A percentile compares a stretch with the other conserved stretches of the same genome.
Conservation (phyloP, 2,888 invertebrate species). For the Boloria selene region DNA sequence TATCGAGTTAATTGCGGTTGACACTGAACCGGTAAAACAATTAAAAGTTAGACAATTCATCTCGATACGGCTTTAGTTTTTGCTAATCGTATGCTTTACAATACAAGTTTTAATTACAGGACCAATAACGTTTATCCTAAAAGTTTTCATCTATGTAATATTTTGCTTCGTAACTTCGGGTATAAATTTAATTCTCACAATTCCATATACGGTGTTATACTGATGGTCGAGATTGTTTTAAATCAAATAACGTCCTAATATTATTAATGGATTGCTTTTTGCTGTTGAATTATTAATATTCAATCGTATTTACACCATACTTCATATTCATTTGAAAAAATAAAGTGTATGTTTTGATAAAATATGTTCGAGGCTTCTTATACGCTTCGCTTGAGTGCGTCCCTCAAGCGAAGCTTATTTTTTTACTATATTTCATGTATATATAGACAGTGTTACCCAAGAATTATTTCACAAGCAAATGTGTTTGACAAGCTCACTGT, state of each 20-base stretch:
- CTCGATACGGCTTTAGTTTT: slow-evolving; percentile 62
- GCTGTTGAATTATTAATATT: background rate
- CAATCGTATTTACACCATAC: background rate
- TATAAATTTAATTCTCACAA: background rate
- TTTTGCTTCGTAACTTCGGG: slow-evolving; percentile 6
- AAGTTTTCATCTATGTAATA: slow-evolving; percentile 16
- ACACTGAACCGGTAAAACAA: slow-evolving; percentile 52
- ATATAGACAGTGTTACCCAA: too few relatives aligned
- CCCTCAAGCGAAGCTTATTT: too few relatives aligned
- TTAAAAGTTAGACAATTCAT: slow-evolving; percentile 70
- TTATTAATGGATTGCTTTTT: slow-evolving; percentile 8
- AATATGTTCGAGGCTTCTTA: too few relatives aligned
- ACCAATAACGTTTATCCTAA: slow-evolving; percentile 19
- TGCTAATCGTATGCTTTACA: slow-evolving; percentile 60
- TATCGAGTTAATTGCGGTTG: background rate
- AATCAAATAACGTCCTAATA: background rate
- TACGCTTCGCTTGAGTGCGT: too few relatives aligned
- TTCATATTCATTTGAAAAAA: background rate
- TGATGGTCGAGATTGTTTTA: background rate
- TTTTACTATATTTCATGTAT: too few relatives aligned
- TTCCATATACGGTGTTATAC: background rate
- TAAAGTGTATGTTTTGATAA: background rate
- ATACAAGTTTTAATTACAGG: slow-evolving; percentile 67
- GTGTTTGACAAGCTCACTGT: too few relatives aligned
- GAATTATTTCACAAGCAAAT: too few relatives aligned